phyloP scores from a whole-genome alignment of 2,113 vertebrate genomes.

The Anarhynchus alexandrinus region DNA sequence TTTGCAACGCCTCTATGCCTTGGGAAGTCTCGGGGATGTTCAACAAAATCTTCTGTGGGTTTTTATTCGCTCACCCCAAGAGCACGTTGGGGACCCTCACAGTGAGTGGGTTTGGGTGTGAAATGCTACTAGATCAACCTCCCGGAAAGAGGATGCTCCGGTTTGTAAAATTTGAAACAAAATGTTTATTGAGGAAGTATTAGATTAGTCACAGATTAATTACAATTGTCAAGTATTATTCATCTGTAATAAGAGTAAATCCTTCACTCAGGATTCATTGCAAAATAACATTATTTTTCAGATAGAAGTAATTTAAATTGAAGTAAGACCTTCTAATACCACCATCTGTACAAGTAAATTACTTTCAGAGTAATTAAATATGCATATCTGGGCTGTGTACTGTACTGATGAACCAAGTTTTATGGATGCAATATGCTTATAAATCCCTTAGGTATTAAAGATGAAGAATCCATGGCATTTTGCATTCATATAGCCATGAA shows the following conservation, averaged over 20 bases:
- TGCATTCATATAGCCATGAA: slow-evolving; percentile 60
- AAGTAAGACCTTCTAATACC: slow-evolving; percentile 78
- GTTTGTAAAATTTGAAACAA: slow-evolving; percentile 30
- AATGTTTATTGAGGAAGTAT: slow-evolving; percentile 35
- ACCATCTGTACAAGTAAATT: slow-evolving; percentile 80
- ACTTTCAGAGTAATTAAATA: slow-evolving; percentile 81
- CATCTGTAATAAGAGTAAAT: slow-evolving; percentile 63
- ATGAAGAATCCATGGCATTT: slow-evolving; percentile 71
- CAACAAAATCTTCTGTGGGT: not conserved
- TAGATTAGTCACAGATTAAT: slow-evolving; percentile 64
- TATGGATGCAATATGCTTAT: slow-evolving; percentile 78
- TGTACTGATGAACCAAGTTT: slow-evolving; percentile 80
- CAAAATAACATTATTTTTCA: slow-evolving; percentile 57
- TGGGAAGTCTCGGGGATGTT: not conserved
- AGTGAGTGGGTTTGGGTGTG: not conserved
- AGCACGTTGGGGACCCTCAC: not conserved
- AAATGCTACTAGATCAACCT: not conserved
- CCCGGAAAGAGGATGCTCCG: not conserved
- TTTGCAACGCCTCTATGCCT: not conserved
- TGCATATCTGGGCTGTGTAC: slow-evolving; percentile 77
- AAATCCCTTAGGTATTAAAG: slow-evolving; percentile 77
- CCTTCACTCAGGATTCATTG: slow-evolving; percentile 67
- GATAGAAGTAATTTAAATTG: slow-evolving; percentile 75
- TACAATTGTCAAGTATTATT: slow-evolving; percentile 55
- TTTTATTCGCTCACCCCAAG: not conserved